Conservation (phyloP, 2,888 invertebrate species). For the Heliconius charithonia region DNA sequence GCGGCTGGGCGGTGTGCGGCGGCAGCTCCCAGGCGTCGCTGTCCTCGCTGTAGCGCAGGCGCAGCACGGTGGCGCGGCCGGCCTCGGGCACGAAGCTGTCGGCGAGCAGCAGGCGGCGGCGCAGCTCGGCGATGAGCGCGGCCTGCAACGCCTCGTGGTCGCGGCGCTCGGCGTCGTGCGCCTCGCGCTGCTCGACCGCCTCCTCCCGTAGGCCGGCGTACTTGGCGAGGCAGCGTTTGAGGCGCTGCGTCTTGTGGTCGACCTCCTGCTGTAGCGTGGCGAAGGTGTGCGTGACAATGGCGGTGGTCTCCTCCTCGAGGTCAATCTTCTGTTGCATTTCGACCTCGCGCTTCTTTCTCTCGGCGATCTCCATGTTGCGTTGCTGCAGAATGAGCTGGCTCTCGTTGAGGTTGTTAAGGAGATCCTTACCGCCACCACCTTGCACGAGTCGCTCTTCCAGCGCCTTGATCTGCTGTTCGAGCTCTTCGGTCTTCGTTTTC, state of each 20-base stretch:
- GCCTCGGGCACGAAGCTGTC: conserved; percentile 92
- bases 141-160: conserved; percentile 93
- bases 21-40: conserved; percentile 67
- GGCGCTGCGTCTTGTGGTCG: conserved; percentile 94
- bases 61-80: conserved; percentile 60
- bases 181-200: conserved; percentile 85
- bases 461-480: conserved; percentile 90
- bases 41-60: conserved; percentile 68
- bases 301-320: conserved; percentile 95
- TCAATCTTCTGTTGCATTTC: conserved; percentile 98
- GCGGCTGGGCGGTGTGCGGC: conserved; percentile 62
- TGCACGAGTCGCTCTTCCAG: conserved; percentile 97
- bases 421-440: conserved; percentile 89
- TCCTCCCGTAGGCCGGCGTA: conserved; percentile 85
- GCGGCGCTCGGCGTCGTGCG: conserved; percentile 95
- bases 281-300: conserved; percentile 95
- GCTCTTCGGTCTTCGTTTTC: conserved; percentile 88
- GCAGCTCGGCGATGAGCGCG: conserved; percentile 87
- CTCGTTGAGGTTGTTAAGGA: conserved; percentile 97
- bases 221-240: conserved; percentile 95
- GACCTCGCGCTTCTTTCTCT: conserved; percentile 92
- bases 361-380: conserved; percentile 91
- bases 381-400: conserved; percentile 95
- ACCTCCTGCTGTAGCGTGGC: conserved; percentile 97
- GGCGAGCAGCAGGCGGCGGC: conserved; percentile 91